These are phyloP conservation scores for Genyomyrus donnyi DNA, from an alignment of 2,113 vertebrate species.

Conservation along the genomic window DNA sequence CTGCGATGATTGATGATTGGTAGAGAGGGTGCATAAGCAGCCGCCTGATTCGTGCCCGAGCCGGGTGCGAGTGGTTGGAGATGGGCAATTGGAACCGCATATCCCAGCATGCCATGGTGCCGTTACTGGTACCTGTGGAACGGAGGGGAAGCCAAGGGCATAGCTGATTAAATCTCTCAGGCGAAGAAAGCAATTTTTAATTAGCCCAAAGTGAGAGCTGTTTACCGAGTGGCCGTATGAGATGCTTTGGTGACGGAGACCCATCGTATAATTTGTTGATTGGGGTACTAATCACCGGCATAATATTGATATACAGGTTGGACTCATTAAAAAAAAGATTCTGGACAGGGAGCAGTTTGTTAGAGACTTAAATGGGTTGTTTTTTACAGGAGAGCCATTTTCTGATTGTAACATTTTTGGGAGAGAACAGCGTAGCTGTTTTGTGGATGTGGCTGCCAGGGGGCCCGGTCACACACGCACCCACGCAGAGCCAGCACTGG, in stretches of 20 bases:
- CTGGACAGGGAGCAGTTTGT: not conserved
- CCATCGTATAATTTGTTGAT: not conserved
- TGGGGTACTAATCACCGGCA: not conserved
- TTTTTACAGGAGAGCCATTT: not conserved
- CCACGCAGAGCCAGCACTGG: constrained; percentile 96
- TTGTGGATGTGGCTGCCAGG: constrained; percentile 28
- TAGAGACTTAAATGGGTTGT: not conserved
- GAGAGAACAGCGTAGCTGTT: not conserved
- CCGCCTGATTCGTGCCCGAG: constrained; percentile 81
- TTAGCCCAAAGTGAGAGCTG: not conserved
- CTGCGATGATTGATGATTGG: constrained; percentile 93
- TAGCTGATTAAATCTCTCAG: not conserved
- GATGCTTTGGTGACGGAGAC: not conserved
- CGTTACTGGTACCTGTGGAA: constrained; percentile 83
- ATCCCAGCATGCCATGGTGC: constrained; percentile 98
- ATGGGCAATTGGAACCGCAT: constrained; percentile 98
- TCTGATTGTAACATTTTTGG: not conserved
- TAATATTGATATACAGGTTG: not conserved
- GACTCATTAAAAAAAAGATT: not conserved
- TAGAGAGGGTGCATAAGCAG: constrained; percentile 94
- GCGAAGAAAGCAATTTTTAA: not conserved
- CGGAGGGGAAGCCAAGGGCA: not conserved
- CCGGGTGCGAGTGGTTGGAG: constrained; percentile 89
- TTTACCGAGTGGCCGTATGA: not conserved
- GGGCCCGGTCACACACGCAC: constrained; percentile 48